Base-by-base conservation (phyloP, 2,113 vertebrate genomes). In the Capreolus pygargus region DNA sequence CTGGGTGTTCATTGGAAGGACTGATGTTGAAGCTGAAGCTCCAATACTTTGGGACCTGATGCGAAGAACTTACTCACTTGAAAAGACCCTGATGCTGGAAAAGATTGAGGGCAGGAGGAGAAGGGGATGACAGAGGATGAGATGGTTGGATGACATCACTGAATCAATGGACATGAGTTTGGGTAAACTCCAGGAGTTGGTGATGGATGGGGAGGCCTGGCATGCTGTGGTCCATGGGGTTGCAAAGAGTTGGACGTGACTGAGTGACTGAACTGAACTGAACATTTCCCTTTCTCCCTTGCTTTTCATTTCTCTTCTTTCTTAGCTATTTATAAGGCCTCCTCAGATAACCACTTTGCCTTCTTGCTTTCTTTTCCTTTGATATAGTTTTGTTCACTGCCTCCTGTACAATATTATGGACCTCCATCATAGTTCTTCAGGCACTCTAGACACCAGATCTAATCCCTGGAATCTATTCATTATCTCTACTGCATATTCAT, bases 211-310 rank as follows among this genome's bases (percentile, higher is more conserved):
- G n/a, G 64, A 70, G n/a, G n/a, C 64, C 30, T 70, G 67, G n/a
- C 2, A 6, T 23, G 5, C 67, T 70, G 67, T 2, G 10, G 19
- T 21, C n/a, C n/a, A 21, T 70, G 64, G 17, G 2, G 5, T 39
- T 1, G 0, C n/a, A 23, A 36, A 11, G 17, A 70, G 67, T 70
- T 2, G 11, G 19, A 70, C 19, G 11, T 0, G 2, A 36, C 64
- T 70, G 64, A 70, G 33, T 21, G 17, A 19, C n/a, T 36, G 64
- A 36, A 36, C n/a, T 36, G 64, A 70, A 36, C 2, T 36, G 64
- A 10, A 36, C 1, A n/a, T 70, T 70, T 70, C n/a, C n/a, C 64
- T 21, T 58, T 5, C 9, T 36, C n/a, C 8, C 17, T 70, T 70
- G n/a, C 67, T 70, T 70, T 36, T 70, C 67, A 36, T 11, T 23